Conservation (phyloP, 1,140 invertebrate species). For the Calephelis nemesis region DNA sequence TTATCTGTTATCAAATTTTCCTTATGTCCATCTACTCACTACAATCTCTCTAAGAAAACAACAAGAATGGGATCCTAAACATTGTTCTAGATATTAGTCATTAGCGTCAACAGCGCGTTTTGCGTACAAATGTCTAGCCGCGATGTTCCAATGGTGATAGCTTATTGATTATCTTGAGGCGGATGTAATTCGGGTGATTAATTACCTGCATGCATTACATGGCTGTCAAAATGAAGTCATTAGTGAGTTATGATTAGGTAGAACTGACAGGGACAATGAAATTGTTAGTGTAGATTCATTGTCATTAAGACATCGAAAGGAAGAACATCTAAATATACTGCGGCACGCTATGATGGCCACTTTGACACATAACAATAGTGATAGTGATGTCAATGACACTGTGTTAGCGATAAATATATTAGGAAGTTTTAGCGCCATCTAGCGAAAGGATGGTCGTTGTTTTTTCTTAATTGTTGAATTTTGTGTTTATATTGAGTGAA, state of each 20-base stretch:
- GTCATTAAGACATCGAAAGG: constrained; percentile 1
- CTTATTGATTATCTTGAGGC: constrained; percentile 47
- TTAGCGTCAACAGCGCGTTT: constrained; percentile 17
- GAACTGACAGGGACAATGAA: not conserved
- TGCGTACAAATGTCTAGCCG: constrained; percentile 24
- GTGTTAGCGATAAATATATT: too few species aligned
- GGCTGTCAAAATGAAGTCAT: constrained; percentile 31
- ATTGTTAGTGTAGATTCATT: not conserved
- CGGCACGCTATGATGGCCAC: too few species aligned
- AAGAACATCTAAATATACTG: not conserved
- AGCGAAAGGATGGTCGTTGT: too few species aligned
- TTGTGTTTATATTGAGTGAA: too few species aligned
- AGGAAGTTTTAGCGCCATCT: too few species aligned
- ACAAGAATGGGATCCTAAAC: not conserved
- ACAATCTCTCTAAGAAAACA: too few species aligned
- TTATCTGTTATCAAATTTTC: too few species aligned
- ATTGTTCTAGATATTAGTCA: constrained; percentile 17
- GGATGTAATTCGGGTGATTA: constrained; percentile 44
- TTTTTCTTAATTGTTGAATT: too few species aligned
- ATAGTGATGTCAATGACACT: too few species aligned
- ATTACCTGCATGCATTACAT: constrained; percentile 29
- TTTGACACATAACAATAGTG: too few species aligned
- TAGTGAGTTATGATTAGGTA: constrained; percentile 28
- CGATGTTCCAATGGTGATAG: constrained; percentile 38
- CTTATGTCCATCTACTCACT: too few species aligned